Base-by-base conservation (phyloP, 2,888 invertebrate genomes). In the Leptopterna dolabrata region DNA sequence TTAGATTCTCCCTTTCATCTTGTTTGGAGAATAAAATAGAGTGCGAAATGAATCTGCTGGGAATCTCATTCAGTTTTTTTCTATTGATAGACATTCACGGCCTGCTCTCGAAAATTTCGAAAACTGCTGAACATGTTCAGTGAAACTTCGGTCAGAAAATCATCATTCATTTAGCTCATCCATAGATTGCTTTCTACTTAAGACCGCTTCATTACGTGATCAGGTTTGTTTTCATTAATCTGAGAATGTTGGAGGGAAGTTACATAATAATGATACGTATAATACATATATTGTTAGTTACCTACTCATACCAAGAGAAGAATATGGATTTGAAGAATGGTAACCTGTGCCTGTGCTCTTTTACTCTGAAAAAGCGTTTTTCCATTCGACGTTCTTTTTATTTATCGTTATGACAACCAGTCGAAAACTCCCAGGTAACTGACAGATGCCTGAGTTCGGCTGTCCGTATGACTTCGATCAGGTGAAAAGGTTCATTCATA, bases 1-100 rank as follows among this genome's bases (percentile, higher is more conserved):
- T 81, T 51, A 81, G 81, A 81, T 81, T 81, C 80, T 51, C 55
- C 11, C 47, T 81, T 55, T 81, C 55, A 81, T 81, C 81, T 36
- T 73, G 73, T 63, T 63, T 63, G 24, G 6, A 45, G 13, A 78
- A 43, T 78, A 78, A 45, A 78, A 45, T 78, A 78, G 45, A 78
- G 27, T 24, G 24, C 0, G 63, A 63, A 63, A 63, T 24, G 24
- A 63, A 63, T 63, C 63, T 63, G 24, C 63, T 63, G 24, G 13
- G 1, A 47, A 47, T 47, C 47, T 47, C 6, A 4, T 9, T 47
- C 47, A 16, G 47, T 13, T 47, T 13, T 47, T 47, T 47, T 47
- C 47, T 13, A 2, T 14, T 47, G 13, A 47, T 13, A 47, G n/a
- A 47, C 13, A 47, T 47, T 47, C 47, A 14, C 47, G 16, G 13